Conservation (phyloP, 1,140 invertebrate genomes). For the Dendroctonus valens region DNA sequence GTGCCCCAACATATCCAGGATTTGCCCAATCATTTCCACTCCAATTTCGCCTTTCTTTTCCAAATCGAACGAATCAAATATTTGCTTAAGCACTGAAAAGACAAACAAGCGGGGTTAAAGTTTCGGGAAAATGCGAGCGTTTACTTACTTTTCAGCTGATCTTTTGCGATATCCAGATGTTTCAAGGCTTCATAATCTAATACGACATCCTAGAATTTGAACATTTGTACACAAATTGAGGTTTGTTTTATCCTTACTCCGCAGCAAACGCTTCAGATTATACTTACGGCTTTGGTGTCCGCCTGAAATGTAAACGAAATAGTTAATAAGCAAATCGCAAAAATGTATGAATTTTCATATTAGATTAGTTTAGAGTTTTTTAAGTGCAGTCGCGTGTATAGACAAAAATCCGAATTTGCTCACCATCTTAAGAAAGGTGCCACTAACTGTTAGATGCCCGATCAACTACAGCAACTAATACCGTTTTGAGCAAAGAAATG, state of each 20-base stretch:
- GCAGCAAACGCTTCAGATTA: not conserved
- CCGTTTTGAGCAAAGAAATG: conserved; percentile 6
- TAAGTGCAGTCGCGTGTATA: no score
- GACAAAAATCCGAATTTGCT: no score
- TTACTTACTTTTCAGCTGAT: conserved; percentile 43
- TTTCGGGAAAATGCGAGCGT: not conserved
- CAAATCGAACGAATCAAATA: conserved; percentile 78
- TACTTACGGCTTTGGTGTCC: not conserved
- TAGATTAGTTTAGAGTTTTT: no score
- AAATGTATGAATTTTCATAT: no score
- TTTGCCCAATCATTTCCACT: conserved; percentile 71
- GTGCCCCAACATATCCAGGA: conserved; percentile 73
- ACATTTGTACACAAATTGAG: no score
- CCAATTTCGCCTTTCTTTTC: conserved; percentile 73
- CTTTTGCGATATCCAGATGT: conserved; percentile 43
- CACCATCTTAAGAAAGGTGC: no score
- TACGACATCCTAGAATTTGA: conserved; percentile 20
- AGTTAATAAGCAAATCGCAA: not conserved
- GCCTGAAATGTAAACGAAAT: not conserved
- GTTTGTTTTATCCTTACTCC: not conserved
- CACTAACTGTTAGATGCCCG: no score
- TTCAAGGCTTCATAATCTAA: conserved; percentile 35
- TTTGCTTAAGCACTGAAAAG: conserved; percentile 69
- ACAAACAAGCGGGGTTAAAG: conserved; percentile 7
- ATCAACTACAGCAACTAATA: not conserved